A percentile compares a stretch with the other conserved stretches of the same genome.
Evolutionary conservation across 2,888 invertebrate genomes (phyloP).

Genomic region (Spilosoma lubricipeda): DNA sequence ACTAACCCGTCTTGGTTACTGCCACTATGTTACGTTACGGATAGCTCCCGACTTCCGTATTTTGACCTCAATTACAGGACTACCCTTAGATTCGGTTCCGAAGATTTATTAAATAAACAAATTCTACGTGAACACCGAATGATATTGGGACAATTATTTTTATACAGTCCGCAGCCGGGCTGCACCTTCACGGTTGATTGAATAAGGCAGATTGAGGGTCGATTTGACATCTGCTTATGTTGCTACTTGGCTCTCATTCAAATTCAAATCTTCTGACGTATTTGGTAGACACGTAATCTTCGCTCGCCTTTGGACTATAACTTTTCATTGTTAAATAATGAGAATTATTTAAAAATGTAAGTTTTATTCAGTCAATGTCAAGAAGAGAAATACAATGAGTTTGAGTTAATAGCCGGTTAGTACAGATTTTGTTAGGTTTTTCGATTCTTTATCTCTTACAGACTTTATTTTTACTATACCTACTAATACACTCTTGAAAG

Average conservation of each 20-base stretch:
- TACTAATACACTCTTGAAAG: neutral
- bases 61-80: constrained; percentile 35
- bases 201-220: constrained; percentile 76
- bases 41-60: constrained; percentile 66
- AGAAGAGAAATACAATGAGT: neutral
- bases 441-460: neutral
- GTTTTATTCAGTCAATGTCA: neutral
- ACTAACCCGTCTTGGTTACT: constrained; percentile 51
- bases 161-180: constrained; percentile 44
- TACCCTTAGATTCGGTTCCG: neutral
- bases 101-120: constrained; percentile 24
- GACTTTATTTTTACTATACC: neutral
- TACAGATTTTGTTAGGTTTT: neutral
- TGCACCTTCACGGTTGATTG: constrained; percentile 80
- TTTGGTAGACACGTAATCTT: constrained; percentile 11
- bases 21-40: constrained; percentile 47
- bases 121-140: constrained; percentile 31
- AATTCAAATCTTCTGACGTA: constrained; percentile 67
- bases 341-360: neutral
- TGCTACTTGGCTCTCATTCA: constrained; percentile 75
- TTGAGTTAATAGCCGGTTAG: neutral
- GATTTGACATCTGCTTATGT: constrained; percentile 69
- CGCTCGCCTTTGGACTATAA: neutral
- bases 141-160: constrained; percentile 49
- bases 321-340: neutral